Evolutionary conservation across 2,797 vertebrate genomes (phyloP).

Genomic region (Paguma larvata): DNA sequence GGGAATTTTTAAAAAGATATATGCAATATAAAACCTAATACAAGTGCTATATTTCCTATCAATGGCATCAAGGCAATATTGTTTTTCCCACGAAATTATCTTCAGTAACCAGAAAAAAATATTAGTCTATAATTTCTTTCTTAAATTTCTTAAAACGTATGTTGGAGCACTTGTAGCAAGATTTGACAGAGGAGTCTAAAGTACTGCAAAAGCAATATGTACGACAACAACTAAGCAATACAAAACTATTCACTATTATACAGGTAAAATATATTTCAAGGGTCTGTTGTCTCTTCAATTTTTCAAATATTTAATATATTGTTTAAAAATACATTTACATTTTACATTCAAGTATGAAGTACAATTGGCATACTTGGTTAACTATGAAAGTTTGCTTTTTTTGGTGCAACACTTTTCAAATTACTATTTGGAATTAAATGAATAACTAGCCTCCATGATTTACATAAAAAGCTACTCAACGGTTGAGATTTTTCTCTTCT

Average conservation of each 20-base stretch:
- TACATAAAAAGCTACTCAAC: not conserved
- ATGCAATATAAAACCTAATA: not conserved
- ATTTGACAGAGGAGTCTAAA: not conserved
- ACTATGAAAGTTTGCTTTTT: not conserved
- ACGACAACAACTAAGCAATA: not conserved
- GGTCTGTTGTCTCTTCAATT: not conserved
- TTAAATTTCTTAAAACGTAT: constrained; percentile 25
- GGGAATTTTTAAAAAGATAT: not conserved
- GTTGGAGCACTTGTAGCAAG: not conserved
- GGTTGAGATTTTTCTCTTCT: constrained; percentile 27
- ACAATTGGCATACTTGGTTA: not conserved
- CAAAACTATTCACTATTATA: not conserved
- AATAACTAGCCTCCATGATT: not conserved
- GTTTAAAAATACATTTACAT: not conserved
- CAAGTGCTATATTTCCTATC: not conserved
- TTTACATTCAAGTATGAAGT: constrained; percentile 16
- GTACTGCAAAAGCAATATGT: not conserved
- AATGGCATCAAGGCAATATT: not conserved
- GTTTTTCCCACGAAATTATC: not conserved
- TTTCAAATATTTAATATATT: constrained; percentile 69
- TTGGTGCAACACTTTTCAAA: not conserved
- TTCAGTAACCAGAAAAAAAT: not conserved
- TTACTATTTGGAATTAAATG: constrained; percentile 46
- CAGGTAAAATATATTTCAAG: not conserved
- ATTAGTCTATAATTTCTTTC: not conserved